Conservation (phyloP, 2,888 invertebrate species). For the Entomobrya multifasciata region DNA sequence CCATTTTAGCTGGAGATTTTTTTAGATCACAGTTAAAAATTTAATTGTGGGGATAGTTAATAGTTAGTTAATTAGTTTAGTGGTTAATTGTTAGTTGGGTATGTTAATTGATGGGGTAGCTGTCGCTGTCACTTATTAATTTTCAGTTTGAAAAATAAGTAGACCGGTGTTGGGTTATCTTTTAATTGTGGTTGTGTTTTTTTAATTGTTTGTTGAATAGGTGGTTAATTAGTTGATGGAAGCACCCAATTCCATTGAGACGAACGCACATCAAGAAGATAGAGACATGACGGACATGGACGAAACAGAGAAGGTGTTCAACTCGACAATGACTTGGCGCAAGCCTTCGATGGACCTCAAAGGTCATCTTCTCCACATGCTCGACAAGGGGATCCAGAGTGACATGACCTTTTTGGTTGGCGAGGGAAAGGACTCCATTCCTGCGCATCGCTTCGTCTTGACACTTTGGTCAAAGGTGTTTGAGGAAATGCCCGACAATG, state of each 20-base stretch:
- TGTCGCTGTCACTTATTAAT: too few relatives aligned
- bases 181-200: too few relatives aligned
- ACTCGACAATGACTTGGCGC: slow-evolving; percentile 56
- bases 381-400: slow-evolving; percentile 75
- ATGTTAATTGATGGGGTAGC: too few relatives aligned
- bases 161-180: too few relatives aligned
- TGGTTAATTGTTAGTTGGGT: too few relatives aligned
- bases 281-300: slow-evolving; percentile 70
- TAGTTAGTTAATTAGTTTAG: too few relatives aligned
- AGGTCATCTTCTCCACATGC: slow-evolving; percentile 73
- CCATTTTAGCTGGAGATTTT: too few relatives aligned
- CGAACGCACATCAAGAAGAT: slow-evolving; percentile 69
- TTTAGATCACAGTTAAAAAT: too few relatives aligned
- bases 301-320: slow-evolving; percentile 72
- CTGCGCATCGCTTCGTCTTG: slow-evolving; percentile 74
- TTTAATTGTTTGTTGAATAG: too few relatives aligned
- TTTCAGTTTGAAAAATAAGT: too few relatives aligned
- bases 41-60: too few relatives aligned
- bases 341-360: slow-evolving; percentile 71
- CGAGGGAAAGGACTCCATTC: slow-evolving; percentile 74
- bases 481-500: slow-evolving; percentile 77
- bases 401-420: slow-evolving; percentile 77
- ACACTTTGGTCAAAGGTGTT: slow-evolving; percentile 76
- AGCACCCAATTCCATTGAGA: slow-evolving; percentile 69
- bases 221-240: slow-evolving; percentile 58